Conservation (phyloP, 2,113 vertebrate genomes). For the Gymnarchus niloticus region DNA sequence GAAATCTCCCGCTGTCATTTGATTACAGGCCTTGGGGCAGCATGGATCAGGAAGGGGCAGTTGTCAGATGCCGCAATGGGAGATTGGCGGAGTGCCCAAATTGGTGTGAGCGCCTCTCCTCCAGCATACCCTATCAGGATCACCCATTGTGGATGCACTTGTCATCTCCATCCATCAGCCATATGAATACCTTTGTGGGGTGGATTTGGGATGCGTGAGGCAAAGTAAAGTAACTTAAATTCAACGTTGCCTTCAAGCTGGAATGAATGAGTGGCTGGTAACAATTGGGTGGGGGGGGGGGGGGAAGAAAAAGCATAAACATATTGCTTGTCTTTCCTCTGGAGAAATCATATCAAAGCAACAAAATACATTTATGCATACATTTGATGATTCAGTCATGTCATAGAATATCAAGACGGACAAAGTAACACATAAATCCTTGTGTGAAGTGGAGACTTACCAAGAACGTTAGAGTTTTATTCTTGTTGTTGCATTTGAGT, state of each 20-base stretch:
- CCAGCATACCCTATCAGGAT: neutral
- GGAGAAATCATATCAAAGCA: too few relatives aligned
- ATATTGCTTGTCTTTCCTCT: neutral
- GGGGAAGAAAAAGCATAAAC: neutral
- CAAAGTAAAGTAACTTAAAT: neutral
- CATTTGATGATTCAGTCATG: neutral
- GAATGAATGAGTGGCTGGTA: neutral
- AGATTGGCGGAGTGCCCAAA: slow-evolving; percentile 8
- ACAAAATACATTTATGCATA: neutral
- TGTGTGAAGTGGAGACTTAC: neutral
- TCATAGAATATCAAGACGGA: neutral
- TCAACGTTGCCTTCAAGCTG: slow-evolving; percentile 3
- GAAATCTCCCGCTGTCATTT: slow-evolving; percentile 22
- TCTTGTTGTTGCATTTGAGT: neutral
- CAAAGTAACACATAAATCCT: neutral
- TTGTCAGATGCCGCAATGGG: neutral
- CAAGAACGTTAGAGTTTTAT: neutral
- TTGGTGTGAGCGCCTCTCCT: neutral
- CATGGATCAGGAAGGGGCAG: neutral
- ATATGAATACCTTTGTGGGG: slow-evolving; percentile 22
- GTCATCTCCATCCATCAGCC: slow-evolving; percentile 20
- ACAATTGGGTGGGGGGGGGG: too few relatives aligned
- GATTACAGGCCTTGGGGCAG: slow-evolving; percentile 30
- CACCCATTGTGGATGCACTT: slow-evolving; percentile 23
- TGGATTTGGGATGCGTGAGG: slow-evolving; percentile 3